Conservation (phyloP, 2,113 vertebrate species). For the Embiotoca jacksoni region DNA sequence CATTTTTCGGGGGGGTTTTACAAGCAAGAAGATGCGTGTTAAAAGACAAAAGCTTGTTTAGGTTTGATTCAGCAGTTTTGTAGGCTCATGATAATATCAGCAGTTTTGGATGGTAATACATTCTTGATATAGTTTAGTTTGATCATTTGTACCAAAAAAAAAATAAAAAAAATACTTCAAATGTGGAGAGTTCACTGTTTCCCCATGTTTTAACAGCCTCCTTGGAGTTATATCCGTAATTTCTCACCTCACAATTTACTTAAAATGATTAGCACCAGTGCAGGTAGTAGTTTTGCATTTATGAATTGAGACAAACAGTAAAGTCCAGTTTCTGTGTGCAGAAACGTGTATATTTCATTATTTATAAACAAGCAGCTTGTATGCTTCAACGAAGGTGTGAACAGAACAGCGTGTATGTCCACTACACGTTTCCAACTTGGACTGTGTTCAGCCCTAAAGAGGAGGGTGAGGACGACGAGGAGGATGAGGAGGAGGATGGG, state of each 20-base stretch:
- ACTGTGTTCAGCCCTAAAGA: background rate
- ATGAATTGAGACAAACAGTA: background rate
- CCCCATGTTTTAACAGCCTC: background rate
- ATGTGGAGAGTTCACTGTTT: background rate
- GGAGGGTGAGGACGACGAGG: background rate
- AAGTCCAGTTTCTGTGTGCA: background rate
- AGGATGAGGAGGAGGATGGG: background rate
- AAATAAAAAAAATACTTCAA: background rate
- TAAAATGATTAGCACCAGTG: background rate
- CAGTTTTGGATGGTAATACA: no score
- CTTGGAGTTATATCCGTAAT: background rate
- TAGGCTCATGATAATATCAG: background rate
- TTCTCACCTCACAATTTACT: background rate
- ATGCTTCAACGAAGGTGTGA: background rate
- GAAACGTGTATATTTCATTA: background rate
- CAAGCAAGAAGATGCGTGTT: background rate
- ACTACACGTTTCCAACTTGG: background rate
- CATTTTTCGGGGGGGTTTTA: background rate
- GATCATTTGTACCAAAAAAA: no score
- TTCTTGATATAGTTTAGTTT: no score
- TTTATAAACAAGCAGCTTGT: background rate
- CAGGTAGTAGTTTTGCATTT: background rate
- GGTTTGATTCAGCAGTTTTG: background rate
- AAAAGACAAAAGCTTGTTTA: background rate
- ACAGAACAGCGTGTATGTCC: background rate